Conservation (phyloP, 2,888 invertebrate species). For the Elmis aenea region DNA sequence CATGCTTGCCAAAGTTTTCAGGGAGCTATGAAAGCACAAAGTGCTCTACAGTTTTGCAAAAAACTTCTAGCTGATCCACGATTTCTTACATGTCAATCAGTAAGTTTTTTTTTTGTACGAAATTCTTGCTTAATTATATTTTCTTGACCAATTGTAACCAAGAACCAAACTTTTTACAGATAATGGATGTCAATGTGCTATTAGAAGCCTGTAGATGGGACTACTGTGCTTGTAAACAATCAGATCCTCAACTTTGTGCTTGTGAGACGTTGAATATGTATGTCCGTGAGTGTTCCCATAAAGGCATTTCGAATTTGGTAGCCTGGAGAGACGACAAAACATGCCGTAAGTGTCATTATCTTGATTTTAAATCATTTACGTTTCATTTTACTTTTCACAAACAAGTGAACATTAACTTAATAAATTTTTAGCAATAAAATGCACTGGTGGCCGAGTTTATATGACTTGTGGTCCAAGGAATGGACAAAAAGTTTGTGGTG, state of each 20-base stretch:
- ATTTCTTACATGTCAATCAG: slow-evolving; percentile 60
- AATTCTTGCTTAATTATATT: too few species aligned
- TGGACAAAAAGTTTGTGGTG: slow-evolving; percentile 69
- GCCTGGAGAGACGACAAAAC: slow-evolving; percentile 75
- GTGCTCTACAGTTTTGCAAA: slow-evolving; percentile 59
- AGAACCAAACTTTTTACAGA: slow-evolving; percentile 4
- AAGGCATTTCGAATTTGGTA: slow-evolving; percentile 57
- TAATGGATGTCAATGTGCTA: slow-evolving; percentile 43
- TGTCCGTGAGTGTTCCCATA: slow-evolving; percentile 68
- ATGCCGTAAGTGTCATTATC: slow-evolving; percentile 66
- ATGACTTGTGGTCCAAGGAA: slow-evolving; percentile 66
- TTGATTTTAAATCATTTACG: neutral
- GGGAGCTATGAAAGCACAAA: slow-evolving; percentile 32
- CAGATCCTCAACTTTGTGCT: slow-evolving; percentile 61
- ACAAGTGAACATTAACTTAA: neutral
- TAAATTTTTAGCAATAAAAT: slow-evolving; percentile 65
- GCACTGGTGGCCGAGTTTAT: slow-evolving; percentile 71
- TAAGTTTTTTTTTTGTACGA: slow-evolving; percentile 34
- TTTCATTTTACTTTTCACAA: neutral
- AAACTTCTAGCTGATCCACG: slow-evolving; percentile 60
- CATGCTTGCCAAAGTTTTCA: slow-evolving; percentile 48
- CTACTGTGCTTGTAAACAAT: slow-evolving; percentile 60
- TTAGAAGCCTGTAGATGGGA: slow-evolving; percentile 74
- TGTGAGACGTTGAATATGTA: slow-evolving; percentile 74
- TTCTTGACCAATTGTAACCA: neutral